Percentiles rank a stretch among this genome's conserved stretches.
Conservation (phyloP, 1,140 invertebrate species). For the Gryllus bimaculatus region DNA sequence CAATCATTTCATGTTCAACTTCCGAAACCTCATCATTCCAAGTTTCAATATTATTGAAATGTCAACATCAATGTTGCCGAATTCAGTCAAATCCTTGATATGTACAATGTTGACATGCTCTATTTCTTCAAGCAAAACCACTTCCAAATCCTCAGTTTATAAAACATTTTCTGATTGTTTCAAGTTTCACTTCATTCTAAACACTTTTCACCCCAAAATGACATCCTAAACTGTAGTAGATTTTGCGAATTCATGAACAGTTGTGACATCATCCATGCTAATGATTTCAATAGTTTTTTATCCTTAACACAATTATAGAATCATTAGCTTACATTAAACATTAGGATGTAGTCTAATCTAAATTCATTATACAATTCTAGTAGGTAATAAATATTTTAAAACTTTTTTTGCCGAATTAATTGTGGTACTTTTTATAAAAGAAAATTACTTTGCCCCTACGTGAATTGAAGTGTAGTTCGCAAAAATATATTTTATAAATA, state of each 20-base stretch:
- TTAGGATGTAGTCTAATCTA: too few relatives aligned
- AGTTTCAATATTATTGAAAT: neutral
- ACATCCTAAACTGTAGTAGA: neutral
- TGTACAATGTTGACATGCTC: neutral
- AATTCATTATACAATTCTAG: too few relatives aligned
- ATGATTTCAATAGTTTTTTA: neutral
- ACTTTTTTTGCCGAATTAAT: too few relatives aligned
- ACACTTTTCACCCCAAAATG: neutral
- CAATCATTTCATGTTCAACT: neutral
- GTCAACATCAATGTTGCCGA: neutral
- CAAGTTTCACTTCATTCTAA: neutral
- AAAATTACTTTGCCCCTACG: too few relatives aligned
- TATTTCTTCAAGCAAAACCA: neutral
- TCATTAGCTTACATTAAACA: too few relatives aligned
- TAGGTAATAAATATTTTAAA: too few relatives aligned
- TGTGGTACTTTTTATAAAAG: too few relatives aligned
- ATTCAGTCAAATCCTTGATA: neutral
- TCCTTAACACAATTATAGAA: too few relatives aligned
- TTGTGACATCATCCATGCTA: neutral
- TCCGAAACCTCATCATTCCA: neutral
- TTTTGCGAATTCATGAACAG: neutral
- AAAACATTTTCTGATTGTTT: neutral
- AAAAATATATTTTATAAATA: too few relatives aligned
- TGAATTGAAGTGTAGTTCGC: too few relatives aligned
- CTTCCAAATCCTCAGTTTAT: neutral